Evolutionary conservation across 2,888 invertebrate genomes (phyloP), one percentile per base, ranked within the genome.

Genomic region (Campopleginae sp.): DNA sequence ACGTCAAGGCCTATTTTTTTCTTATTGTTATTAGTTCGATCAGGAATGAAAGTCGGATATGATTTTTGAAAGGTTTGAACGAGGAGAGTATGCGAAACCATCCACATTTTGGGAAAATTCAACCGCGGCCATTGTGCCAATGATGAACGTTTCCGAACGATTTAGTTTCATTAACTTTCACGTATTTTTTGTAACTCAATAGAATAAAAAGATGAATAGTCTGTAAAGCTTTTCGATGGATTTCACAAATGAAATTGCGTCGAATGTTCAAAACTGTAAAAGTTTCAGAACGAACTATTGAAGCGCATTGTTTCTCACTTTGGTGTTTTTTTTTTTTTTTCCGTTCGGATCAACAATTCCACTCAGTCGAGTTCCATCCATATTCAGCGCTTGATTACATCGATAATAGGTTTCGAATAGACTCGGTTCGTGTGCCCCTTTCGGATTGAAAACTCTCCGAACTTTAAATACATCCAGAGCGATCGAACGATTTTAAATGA

Each of bases 201-300:
- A 1, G 33, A 33, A 33, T 38, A 10, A 38, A 38, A 38, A 38
- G 38, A 8, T 7, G 10, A 38, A 38, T 8, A 10, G 7, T 10
- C 38, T 38, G 38, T 38, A 10, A 38, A 38, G 38, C 38, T 38
- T 38, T 38, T 38, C 1, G 38, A 38, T 5, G 8, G 0, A 38
- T 38, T 1, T 38, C 38, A 5, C 38, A 38, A 38, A 5, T 51
- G 51, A 10, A 19, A 19, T 17, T 19, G 51, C 6, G 7, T 6
- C 19, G 0, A 51, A 19, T 17, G 17, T 14, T 51, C 17, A n/a
- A n/a, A 6, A 71, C 23, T 42, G 8, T n/a, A 48, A 23, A 44
- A 48, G 46, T 14, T 17, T 33, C 14, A 17, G 12, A 48, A 72
- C 72, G 44, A 78, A 58, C 66, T 68, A 74, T 78, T 78, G n/a